These are phyloP conservation scores for Diabrotica balteata DNA, from an alignment of 2,888 invertebrate species.

Conservation along the genomic window DNA sequence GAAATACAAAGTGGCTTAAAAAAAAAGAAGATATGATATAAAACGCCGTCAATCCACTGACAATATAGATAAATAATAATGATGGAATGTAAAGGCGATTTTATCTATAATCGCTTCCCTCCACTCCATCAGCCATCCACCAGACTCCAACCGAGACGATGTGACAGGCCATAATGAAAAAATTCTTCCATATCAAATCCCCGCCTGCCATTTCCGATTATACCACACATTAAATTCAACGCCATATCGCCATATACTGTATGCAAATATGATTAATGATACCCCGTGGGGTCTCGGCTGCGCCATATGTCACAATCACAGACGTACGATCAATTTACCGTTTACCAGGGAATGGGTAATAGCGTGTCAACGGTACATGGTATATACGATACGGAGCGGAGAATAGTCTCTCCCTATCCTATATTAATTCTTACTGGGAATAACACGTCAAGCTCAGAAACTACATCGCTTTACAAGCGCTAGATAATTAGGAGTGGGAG, in stretches of 20 bases:
- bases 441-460: constrained; percentile 6
- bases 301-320: constrained; percentile 37
- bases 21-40: too few relatives aligned
- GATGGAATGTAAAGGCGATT: not conserved
- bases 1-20: too few relatives aligned
- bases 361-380: constrained; percentile 12
- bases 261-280: constrained; percentile 37
- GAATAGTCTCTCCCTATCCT: not conserved
- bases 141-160: constrained; percentile 5
- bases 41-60: too few relatives aligned
- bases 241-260: constrained; percentile 13
- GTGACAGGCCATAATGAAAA: constrained; percentile 3
- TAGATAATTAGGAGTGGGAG: too few relatives aligned
- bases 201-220: constrained; percentile 26
- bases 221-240: constrained; percentile 21
- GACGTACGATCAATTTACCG: constrained; percentile 35
- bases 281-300: constrained; percentile 30
- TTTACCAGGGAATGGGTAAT: constrained; percentile 27
- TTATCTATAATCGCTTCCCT: not conserved
- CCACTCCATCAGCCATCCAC: not conserved
- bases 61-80: not conserved
- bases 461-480: too few relatives aligned
- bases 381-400: not conserved
- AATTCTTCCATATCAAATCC: constrained; percentile 16
- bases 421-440: not conserved